phyloP scores from a whole-genome alignment of 2,797 vertebrate species.

The Bucorvus abyssinicus region DNA sequence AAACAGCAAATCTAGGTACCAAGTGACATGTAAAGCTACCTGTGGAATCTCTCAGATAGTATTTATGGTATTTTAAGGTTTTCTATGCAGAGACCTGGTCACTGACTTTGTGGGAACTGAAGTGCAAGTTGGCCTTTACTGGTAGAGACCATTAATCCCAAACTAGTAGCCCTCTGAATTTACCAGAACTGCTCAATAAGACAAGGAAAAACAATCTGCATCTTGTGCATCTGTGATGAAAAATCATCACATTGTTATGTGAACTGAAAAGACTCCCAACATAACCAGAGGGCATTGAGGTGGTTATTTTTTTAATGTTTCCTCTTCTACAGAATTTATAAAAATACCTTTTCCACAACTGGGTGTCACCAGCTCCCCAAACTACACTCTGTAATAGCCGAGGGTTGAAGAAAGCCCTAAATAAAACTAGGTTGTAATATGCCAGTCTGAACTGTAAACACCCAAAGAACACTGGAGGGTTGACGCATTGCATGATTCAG shows the following conservation, averaged over 20 bases:
- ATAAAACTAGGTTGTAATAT: neutral
- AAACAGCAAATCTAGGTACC: neutral
- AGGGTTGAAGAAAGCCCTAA: neutral
- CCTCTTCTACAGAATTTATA: neutral
- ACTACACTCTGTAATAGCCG: neutral
- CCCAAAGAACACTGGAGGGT: neutral
- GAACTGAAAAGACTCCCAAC: neutral
- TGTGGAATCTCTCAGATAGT: neutral
- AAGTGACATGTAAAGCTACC: neutral
- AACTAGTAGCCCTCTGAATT: neutral
- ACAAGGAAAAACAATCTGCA: neutral
- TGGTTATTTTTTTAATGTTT: neutral
- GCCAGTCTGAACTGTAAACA: neutral
- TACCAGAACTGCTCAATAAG: neutral
- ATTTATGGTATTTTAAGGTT: neutral
- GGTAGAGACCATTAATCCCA: neutral
- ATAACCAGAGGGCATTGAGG: neutral
- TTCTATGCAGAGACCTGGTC: neutral
- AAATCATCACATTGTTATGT: neutral
- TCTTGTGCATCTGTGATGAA: neutral
- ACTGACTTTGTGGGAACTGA: neutral
- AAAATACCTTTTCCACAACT: neutral
- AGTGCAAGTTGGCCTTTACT: neutral
- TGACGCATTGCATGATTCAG: neutral
- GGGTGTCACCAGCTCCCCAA: neutral